Conservation (phyloP, 1,140 invertebrate species). For the Battus philenor region DNA sequence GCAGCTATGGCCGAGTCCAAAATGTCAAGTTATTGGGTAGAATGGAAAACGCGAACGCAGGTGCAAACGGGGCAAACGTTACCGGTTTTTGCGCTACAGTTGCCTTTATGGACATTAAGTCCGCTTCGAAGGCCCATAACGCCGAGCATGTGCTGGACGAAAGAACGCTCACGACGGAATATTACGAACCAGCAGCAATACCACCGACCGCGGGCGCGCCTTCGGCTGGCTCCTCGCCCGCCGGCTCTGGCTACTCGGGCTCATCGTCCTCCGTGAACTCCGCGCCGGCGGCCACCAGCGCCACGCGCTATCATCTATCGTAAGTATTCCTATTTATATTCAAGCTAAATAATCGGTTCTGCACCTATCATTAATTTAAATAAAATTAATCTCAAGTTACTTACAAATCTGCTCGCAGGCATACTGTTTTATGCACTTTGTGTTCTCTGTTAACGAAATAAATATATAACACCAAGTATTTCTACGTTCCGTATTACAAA, state of each 20-base stretch:
- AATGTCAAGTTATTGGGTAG: slow-evolving; percentile 91
- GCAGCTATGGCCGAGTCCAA: slow-evolving; percentile 96
- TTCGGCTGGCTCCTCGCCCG: slow-evolving; percentile 75
- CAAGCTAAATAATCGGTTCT: slow-evolving; percentile 23
- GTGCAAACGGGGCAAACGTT: slow-evolving; percentile 61
- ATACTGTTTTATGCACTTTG: slow-evolving; percentile 12
- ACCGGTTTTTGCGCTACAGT: slow-evolving; percentile 88
- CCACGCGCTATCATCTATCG: slow-evolving; percentile 71
- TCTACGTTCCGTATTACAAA: too few relatives aligned
- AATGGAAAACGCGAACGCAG: slow-evolving; percentile 77
- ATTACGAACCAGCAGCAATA: slow-evolving; percentile 91
- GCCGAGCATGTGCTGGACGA: slow-evolving; percentile 93
- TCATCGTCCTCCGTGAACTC: slow-evolving; percentile 79
- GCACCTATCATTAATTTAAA: slow-evolving; percentile 26
- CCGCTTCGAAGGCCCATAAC: slow-evolving; percentile 93
- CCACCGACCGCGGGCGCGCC: slow-evolving; percentile 76
- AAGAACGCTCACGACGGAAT: slow-evolving; percentile 90
- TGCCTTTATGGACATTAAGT: slow-evolving; percentile 98
- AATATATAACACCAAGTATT: too few relatives aligned
- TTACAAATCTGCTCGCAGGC: background rate
- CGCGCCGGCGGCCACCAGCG: slow-evolving; percentile 64
- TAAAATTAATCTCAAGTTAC: background rate
- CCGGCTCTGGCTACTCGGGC: slow-evolving; percentile 76
- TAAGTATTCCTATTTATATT: slow-evolving; percentile 44
- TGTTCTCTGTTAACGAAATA: too few relatives aligned